These are phyloP conservation scores for Acleris sparsana DNA, from an alignment of 2,888 invertebrate genomes.

Conservation along the genomic window DNA sequence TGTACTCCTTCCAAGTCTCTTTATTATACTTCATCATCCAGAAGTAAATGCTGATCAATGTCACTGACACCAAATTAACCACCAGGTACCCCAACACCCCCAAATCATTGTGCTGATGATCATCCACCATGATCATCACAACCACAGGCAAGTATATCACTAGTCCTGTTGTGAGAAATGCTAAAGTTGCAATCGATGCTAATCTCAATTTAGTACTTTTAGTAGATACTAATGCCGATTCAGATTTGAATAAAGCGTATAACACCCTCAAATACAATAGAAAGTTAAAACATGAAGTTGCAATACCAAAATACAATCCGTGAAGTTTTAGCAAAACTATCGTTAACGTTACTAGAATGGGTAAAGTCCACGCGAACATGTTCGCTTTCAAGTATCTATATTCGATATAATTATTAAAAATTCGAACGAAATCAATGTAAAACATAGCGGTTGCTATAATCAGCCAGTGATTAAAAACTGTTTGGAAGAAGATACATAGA, in stretches of 20 bases:
- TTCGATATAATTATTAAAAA: conserved; percentile 26
- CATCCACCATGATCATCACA: conserved; percentile 32
- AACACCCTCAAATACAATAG: conserved; percentile 30
- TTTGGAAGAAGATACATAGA: conserved; percentile 32
- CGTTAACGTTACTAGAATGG: conserved; percentile 28
- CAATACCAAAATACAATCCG: conserved; percentile 31
- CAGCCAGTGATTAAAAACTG: conserved; percentile 33
- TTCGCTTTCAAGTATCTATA: conserved; percentile 33
- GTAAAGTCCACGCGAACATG: conserved; percentile 29
- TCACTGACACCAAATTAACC: conserved; percentile 27
- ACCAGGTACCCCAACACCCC: conserved; percentile 29
- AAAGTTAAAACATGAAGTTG: conserved; percentile 34
- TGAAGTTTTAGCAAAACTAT: conserved; percentile 27
- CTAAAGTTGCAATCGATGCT: conserved; percentile 17
- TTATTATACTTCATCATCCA: conserved; percentile 35
- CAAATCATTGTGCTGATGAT: conserved; percentile 33
- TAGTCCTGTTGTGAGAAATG: conserved; percentile 28
- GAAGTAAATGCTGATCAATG: conserved; percentile 28
- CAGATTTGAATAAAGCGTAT: conserved; percentile 24
- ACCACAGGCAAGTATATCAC: conserved; percentile 31
- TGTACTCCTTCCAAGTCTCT: conserved; percentile 26
- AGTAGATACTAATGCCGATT: conserved; percentile 18
- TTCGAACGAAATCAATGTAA: conserved; percentile 28
- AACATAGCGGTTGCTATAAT: conserved; percentile 32
- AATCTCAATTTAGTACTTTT: conserved; percentile 22